Base-by-base conservation (phyloP, 2,888 invertebrate species). In the Aradus depressus region DNA sequence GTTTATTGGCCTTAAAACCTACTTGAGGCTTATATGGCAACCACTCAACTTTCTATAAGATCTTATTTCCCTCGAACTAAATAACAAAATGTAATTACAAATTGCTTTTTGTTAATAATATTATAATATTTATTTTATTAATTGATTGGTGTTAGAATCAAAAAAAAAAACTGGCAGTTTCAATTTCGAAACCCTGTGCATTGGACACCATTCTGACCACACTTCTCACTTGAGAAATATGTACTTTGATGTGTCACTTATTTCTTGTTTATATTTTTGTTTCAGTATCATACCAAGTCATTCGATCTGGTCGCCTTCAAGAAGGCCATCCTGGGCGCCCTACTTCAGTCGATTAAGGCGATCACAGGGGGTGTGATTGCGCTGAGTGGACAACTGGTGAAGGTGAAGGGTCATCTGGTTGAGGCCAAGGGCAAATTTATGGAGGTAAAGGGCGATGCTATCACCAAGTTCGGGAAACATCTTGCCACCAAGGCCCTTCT, bases 331-430 rank as follows among this genome's bases (percentile, higher is more conserved):
- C 69, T 88, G 14, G 81, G 80, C 67, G 87, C 88, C 3, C 72
- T 90, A 8, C 77, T 89, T 64, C 87, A 89, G 75, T 88, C 89
- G 0, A 81, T 87, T 1, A 89, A 89, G 64, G 88, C 89, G 12
- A 84, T 90, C 56, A 84, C 87, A 6, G 89, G 89, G 8, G 87
- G 88, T 42, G 83, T 87, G 8, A 80, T 89, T 3, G 88, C 88
- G 22, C 74, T 88, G n/a, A 88, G 87, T 63, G 89, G 89, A 0
- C 86, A 88, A 66, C 71, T 90, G 23, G 81, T 89, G 60, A 88
- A 88, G 69, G 88, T 87, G 35, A 80, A 87, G 48, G 88, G 89
- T 10, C 77, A 78, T 60, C 66, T 79, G 16, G 67, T 80, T 21
- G 73, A 76, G 18, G 75, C 78, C 10, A 75, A 77, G 60, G 81